Conservation (phyloP, 2,113 vertebrate species). For the Martes martes region DNA sequence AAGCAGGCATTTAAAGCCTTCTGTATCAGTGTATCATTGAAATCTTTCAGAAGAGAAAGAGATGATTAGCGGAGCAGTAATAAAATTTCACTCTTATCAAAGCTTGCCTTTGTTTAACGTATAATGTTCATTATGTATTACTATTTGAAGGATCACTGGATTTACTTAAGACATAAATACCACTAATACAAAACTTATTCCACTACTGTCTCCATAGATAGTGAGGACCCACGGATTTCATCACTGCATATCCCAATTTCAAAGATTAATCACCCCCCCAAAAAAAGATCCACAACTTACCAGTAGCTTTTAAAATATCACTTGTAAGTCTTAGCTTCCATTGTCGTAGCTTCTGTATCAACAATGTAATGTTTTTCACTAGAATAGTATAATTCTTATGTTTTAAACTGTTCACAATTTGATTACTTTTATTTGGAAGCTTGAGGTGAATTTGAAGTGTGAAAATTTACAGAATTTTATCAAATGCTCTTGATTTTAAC, state of each 20-base stretch:
- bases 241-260: background rate
- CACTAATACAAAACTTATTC: background rate
- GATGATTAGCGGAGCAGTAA: background rate
- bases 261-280: background rate
- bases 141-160: background rate
- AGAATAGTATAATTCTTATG: background rate
- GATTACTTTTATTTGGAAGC: slow-evolving; percentile 1
- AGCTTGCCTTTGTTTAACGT: background rate
- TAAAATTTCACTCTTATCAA: slow-evolving; percentile 30
- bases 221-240: background rate
- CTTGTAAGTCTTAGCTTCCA: background rate
- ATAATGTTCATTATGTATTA: background rate
- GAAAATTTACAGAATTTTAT: background rate
- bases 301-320: background rate
- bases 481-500: slow-evolving; percentile 34
- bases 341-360: background rate
- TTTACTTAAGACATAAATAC: slow-evolving; percentile 10
- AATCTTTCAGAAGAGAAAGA: background rate
- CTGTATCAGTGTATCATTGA: background rate
- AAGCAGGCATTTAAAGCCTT: background rate
- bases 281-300: background rate
- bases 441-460: slow-evolving; percentile 23
- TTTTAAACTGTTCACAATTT: background rate
- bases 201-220: background rate
- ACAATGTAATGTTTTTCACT: background rate